Percentiles rank a stretch among this genome's conserved stretches.
Evolutionary conservation across 2,797 vertebrate species (phyloP).

Genomic region (Karalla daura): DNA sequence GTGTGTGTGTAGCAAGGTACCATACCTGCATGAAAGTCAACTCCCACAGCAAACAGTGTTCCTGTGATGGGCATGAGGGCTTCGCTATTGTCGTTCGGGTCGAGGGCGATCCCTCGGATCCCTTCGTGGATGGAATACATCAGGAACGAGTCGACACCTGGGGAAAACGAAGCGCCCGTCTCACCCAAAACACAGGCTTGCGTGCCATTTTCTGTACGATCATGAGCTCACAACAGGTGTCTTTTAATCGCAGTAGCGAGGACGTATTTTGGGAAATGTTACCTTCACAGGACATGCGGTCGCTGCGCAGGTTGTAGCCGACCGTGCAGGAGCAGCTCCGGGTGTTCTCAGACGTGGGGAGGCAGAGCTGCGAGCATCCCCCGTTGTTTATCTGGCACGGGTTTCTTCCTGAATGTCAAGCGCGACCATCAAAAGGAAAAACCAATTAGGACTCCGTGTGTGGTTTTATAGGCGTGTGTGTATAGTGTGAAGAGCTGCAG

Average conservation of each 20-base stretch:
- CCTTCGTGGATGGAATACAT: constrained; percentile 99
- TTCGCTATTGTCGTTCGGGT: constrained; percentile 94
- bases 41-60: constrained; percentile 95
- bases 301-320: constrained; percentile 93
- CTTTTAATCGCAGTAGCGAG: not conserved
- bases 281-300: constrained; percentile 96
- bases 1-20: not conserved
- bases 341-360: constrained; percentile 94
- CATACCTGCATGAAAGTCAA: constrained; percentile 97
- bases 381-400: constrained; percentile 95
- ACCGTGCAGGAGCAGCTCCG: constrained; percentile 95
- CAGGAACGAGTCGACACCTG: constrained; percentile 96
- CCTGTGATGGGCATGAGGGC: constrained; percentile 97
- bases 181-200: not conserved
- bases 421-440: constrained; percentile 16
- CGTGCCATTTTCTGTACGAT: too few relatives aligned
- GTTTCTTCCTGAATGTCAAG: constrained; percentile 88
- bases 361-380: constrained; percentile 96
- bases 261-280: constrained; percentile 14
- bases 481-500: too few relatives aligned
- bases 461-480: not conserved
- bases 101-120: constrained; percentile 93
- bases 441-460: not conserved
- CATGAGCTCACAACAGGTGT: not conserved
- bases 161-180: constrained; percentile 18